Conservation (phyloP, 2,797 vertebrate species). For the Tapera naevia region DNA sequence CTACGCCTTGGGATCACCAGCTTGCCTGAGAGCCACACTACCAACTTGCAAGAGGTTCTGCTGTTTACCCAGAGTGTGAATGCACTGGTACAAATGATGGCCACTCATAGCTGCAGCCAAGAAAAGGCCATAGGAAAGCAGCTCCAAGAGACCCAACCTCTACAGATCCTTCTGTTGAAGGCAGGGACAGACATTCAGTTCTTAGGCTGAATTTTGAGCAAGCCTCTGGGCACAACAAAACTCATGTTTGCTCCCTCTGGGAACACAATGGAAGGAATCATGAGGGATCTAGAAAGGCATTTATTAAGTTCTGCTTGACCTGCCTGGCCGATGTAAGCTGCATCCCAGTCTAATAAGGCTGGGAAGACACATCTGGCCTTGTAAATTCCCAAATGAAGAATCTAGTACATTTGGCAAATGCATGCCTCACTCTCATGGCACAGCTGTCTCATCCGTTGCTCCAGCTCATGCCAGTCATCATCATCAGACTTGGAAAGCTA, state of each 20-base stretch:
- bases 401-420: background rate
- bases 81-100: background rate
- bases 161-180: background rate
- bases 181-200: background rate
- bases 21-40: background rate
- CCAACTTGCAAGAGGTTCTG: background rate
- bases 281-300: background rate
- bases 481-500: background rate
- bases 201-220: background rate
- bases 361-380: background rate
- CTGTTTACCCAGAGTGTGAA: background rate
- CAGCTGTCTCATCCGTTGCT: background rate
- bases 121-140: background rate
- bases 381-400: background rate
- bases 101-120: background rate
- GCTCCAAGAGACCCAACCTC: background rate
- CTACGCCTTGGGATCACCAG: background rate
- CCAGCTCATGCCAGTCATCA: background rate
- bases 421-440: background rate
- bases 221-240: background rate
- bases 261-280: background rate
- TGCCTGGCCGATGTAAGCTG: background rate
- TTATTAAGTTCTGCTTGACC: background rate
- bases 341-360: background rate
- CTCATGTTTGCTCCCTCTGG: background rate